Conservation (phyloP, 2,113 vertebrate species). For the Antechinus flavipes region DNA sequence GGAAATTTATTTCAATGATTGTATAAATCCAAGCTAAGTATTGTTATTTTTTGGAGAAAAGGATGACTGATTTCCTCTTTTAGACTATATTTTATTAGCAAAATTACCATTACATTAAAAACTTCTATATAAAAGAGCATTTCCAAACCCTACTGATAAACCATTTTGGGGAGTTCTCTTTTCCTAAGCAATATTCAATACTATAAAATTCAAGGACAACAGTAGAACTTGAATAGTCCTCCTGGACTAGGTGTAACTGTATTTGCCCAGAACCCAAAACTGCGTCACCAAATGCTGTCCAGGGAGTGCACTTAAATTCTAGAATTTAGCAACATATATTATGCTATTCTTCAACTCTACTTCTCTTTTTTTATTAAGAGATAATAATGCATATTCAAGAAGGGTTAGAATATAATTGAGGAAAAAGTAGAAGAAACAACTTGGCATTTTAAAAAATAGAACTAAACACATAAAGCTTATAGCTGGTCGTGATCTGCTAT, state of each 20-base stretch:
- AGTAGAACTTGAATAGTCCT: conserved; percentile 41
- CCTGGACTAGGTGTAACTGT: conserved; percentile 3
- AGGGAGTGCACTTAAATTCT: conserved; percentile 13
- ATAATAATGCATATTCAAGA: conserved; percentile 26
- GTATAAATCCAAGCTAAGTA: neutral
- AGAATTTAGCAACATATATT: neutral
- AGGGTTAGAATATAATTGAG: conserved; percentile 26
- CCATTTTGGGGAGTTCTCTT: neutral
- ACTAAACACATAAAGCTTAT: neutral
- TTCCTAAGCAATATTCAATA: conserved; percentile 35
- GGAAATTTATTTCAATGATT: neutral
- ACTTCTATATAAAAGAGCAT: conserved; percentile 42
- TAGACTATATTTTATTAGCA: neutral
- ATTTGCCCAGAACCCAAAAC: conserved; percentile 16
- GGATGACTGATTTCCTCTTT: neutral
- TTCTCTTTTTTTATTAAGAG: conserved; percentile 40
- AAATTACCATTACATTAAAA: neutral
- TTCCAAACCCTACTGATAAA: conserved; percentile 19
- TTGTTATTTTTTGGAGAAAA: conserved; percentile 35
- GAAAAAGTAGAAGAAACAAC: neutral
- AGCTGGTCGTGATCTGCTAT: neutral
- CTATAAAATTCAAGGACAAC: conserved; percentile 26
- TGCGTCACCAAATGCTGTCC: conserved; percentile 13
- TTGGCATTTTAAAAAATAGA: conserved; percentile 19
- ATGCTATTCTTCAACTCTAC: neutral